phyloP scores from a whole-genome alignment of 2,888 invertebrate species.

The Tinea pellionella region DNA sequence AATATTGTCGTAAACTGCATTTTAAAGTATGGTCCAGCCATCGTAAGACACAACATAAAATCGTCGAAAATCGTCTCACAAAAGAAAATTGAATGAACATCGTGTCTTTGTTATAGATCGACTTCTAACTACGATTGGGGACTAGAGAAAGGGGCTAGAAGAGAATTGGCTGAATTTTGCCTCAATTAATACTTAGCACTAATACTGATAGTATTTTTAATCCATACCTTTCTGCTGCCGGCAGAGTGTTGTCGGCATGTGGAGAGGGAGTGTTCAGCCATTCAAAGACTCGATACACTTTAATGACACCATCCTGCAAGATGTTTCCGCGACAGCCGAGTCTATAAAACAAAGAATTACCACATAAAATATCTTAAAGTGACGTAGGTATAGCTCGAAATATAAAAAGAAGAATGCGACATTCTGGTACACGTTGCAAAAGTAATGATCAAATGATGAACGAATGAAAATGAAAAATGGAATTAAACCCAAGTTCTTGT shows the following conservation, averaged over 20 bases:
- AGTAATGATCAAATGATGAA: too few relatives aligned
- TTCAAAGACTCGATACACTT: constrained; percentile 28
- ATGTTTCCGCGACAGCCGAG: constrained; percentile 15
- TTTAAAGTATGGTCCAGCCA: too few relatives aligned
- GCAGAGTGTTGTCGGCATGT: constrained; percentile 60
- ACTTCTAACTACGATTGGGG: not conserved
- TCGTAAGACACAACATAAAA: not conserved
- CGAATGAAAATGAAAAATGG: too few relatives aligned
- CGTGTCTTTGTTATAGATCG: not conserved
- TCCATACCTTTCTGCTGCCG: constrained; percentile 59
- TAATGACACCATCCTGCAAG: constrained; percentile 36
- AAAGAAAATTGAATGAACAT: not conserved
- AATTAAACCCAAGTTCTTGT: too few relatives aligned
- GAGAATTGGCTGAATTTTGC: too few relatives aligned
- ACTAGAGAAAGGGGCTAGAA: too few relatives aligned
- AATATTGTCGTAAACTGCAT: too few relatives aligned
- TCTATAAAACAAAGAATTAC: constrained; percentile 30
- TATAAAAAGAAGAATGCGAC: too few relatives aligned
- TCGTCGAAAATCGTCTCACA: not conserved
- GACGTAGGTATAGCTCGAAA: too few relatives aligned
- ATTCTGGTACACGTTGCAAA: too few relatives aligned
- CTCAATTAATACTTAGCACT: too few relatives aligned
- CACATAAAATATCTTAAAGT: not conserved
- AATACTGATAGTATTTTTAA: not conserved
- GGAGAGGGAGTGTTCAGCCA: constrained; percentile 45